Evolutionary conservation across 2,797 vertebrate species (phyloP).

Genomic region (Brachymystax lenok): DNA sequence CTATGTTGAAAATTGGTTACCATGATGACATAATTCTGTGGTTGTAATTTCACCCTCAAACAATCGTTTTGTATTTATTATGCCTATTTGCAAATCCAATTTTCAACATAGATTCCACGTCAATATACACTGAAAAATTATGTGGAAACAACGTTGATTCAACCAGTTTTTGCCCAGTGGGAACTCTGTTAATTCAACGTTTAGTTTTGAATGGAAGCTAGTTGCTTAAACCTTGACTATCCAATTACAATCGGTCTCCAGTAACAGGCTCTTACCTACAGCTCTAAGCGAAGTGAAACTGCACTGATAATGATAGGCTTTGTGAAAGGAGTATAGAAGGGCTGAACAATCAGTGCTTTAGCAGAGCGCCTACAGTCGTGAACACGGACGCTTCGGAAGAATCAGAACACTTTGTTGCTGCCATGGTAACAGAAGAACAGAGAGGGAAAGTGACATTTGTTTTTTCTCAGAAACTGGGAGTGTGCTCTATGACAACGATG

Average conservation of each 20-base stretch:
- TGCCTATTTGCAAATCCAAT: too few relatives aligned
- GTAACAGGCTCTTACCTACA: slow-evolving; percentile 43
- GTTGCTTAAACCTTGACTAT: slow-evolving; percentile 37
- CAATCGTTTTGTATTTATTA: too few relatives aligned
- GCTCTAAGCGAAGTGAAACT: slow-evolving; percentile 54
- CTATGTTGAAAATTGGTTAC: too few relatives aligned
- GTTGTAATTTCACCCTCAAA: too few relatives aligned
- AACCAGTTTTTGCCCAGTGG: too few relatives aligned
- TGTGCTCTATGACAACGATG: slow-evolving; percentile 28
- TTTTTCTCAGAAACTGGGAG: slow-evolving; percentile 38
- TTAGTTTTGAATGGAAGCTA: neutral
- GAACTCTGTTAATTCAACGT: too few relatives aligned
- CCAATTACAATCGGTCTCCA: slow-evolving; percentile 31
- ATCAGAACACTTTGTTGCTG: slow-evolving; percentile 52
- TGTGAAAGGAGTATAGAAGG: slow-evolving; percentile 41
- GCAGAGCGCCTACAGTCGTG: slow-evolving; percentile 34
- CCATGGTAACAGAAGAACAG: slow-evolving; percentile 56
- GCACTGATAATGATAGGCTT: slow-evolving; percentile 42
- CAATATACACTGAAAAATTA: too few relatives aligned
- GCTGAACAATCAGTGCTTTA: slow-evolving; percentile 54
- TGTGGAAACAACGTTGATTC: too few relatives aligned
- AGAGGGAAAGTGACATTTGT: slow-evolving; percentile 49
- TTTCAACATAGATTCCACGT: too few relatives aligned
- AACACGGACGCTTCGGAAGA: slow-evolving; percentile 47
- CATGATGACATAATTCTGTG: too few relatives aligned